These are phyloP conservation scores for Orius insidiosus DNA, from an alignment of 1,140 invertebrate genomes.

Conservation along the genomic window DNA sequence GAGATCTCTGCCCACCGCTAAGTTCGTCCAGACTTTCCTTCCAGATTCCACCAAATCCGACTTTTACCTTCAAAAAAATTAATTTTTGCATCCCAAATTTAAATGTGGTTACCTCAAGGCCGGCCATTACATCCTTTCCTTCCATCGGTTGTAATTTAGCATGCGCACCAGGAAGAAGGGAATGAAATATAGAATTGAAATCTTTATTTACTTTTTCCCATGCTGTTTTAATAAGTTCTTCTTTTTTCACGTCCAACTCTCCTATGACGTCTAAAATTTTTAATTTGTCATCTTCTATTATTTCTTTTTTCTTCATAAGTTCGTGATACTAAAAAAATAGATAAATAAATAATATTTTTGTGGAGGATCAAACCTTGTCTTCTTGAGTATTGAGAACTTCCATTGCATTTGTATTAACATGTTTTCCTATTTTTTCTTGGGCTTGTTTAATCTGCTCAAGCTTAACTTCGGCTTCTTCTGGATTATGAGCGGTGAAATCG, in stretches of 20 bases:
- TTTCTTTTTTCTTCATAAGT: slow-evolving; percentile 58
- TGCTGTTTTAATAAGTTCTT: slow-evolving; percentile 57
- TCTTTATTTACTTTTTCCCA: slow-evolving; percentile 71
- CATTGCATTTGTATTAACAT: slow-evolving; percentile 72
- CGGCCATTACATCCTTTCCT: slow-evolving; percentile 57
- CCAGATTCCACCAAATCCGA: slow-evolving; percentile 86
- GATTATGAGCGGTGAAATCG: slow-evolving; percentile 36
- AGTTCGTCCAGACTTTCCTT: slow-evolving; percentile 92
- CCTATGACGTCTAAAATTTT: slow-evolving; percentile 68
- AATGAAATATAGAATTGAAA: slow-evolving; percentile 92
- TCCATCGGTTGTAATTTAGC: slow-evolving; percentile 67
- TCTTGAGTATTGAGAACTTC: slow-evolving; percentile 70
- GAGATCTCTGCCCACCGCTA: slow-evolving; percentile 88
- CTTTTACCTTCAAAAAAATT: slow-evolving; percentile 45
- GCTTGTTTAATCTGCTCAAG: slow-evolving; percentile 44
- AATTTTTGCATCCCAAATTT: slow-evolving; percentile 7
- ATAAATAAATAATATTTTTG: slow-evolving; percentile 11
- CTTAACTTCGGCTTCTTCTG: slow-evolving; percentile 36
- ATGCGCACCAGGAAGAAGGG: slow-evolving; percentile 72
- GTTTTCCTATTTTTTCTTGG: slow-evolving; percentile 55
- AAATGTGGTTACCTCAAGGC: slow-evolving; percentile 52
- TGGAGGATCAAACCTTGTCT: slow-evolving; percentile 40
- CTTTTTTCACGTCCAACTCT: slow-evolving; percentile 81
- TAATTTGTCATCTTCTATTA: slow-evolving; percentile 71
- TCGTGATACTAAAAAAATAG: slow-evolving; percentile 49